Base-by-base conservation (phyloP, 2,888 invertebrate species). In the Julus scandinavius region DNA sequence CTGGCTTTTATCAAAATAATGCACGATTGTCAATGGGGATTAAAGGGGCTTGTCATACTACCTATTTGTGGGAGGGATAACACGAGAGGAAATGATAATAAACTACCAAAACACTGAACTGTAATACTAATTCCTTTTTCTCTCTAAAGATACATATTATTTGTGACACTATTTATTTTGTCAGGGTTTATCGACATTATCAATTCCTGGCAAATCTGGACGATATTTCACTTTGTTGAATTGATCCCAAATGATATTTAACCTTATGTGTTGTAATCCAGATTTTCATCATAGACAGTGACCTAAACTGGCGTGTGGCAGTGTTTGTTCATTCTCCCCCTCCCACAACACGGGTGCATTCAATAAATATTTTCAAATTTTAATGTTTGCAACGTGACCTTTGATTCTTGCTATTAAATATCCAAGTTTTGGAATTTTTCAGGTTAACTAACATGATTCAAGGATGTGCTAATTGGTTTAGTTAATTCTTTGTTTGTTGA, bases 361-460 rank as follows among this genome's bases (percentile, higher is more conserved):
- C 80, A 80, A 80, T 80, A 80, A 80, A 80, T 80, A 80, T 80
- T 80, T 80, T 80, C 80, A 80, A 80, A 11, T 80, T 80, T 80
- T 80, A 80, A 45, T 45, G 41, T 45, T 45, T 45, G 41, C 4
- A 45, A 45, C 6, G 41, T 45, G 41, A 45, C 41, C 41, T 45
- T 45, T 45, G 2, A 6, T 5, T 45, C 6, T 45, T 45, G 41
- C n/a, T 45, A 2, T 45, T 45, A 45, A 45, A 45, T 45, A 5
- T 45, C 4, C 6, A n/a, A n/a, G n/a, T 45, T 45, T 45, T 45
- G 41, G 41, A 45, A 45, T 45, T 45, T 45, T 45, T 5, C 41
- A 45, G 41, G 41, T n/a, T n/a, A n/a, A n/a, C n/a, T n/a, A 45
- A 45, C 41, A 45, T 5, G 2, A 45, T 45, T 2, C 41, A 45